phyloP scores from a whole-genome alignment of 2,113 vertebrate species.

The Castor canadensis region DNA sequence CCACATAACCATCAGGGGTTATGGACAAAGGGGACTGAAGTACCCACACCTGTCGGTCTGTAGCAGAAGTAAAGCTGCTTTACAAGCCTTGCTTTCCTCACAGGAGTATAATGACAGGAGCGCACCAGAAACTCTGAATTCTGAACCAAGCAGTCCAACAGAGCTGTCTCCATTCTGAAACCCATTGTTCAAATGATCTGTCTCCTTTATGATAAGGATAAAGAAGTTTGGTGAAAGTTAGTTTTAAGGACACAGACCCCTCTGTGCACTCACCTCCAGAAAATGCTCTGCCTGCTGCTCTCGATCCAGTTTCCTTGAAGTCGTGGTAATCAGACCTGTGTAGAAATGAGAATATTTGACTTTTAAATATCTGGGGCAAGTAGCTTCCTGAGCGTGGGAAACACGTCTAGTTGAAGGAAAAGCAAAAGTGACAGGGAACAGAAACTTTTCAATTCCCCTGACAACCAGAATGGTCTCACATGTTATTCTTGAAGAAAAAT shows the following conservation, averaged over 20 bases:
- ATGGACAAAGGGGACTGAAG: not conserved
- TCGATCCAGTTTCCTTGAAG: conserved; percentile 94
- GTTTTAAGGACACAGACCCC: conserved; percentile 43
- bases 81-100: rapidly evolving
- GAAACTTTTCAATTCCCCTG: not conserved
- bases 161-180: not conserved
- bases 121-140: not conserved
- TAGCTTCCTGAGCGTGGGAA: conserved; percentile 1
- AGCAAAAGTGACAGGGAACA: conserved; percentile 31
- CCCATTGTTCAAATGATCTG: not conserved
- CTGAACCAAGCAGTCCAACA: not conserved
- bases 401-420: conserved; percentile 61
- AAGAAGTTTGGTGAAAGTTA: not conserved
- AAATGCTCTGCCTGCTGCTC: conserved; percentile 97
- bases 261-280: conserved; percentile 89
- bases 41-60: not conserved
- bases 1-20: too few relatives aligned
- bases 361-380: conserved; percentile 63
- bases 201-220: not conserved
- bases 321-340: conserved; percentile 96
- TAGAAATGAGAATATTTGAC: conserved; percentile 79
- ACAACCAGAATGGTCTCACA: conserved; percentile 53
- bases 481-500: conserved; percentile 62
- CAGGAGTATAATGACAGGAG: not conserved
- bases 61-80: not conserved